Base-by-base conservation (phyloP, 2,113 vertebrate genomes). In the Theristicus caerulescens region DNA sequence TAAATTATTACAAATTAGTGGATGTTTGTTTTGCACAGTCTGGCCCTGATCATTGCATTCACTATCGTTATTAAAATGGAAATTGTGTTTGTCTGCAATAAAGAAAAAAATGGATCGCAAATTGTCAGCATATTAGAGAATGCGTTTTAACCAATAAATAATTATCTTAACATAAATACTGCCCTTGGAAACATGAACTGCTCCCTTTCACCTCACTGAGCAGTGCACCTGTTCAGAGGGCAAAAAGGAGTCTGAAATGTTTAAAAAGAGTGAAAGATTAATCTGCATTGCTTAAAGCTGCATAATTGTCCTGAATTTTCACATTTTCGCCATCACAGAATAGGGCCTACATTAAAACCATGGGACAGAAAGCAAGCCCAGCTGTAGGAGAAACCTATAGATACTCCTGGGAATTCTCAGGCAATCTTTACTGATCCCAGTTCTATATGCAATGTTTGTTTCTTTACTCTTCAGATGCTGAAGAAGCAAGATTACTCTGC, bases 1-100 rank as follows among this genome's bases (percentile, higher is more conserved):
- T 92, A 96, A 97, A 93, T 64, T 7, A 92, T 82, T 83, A 93
- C 82, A 96, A 96, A 93, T 94, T 83, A 92, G 84, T 20, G 34
- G 42, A 29, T 70, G 24, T 79, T 95, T 79, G 79, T 81, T 97
- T 96, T 93, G 69, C 80, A 76, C 57, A 65, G 36, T 55, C 91
- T 94, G 85, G n/a, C 42, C 62, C 64, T 42, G 54, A 64, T 88
- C 8, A 0, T 69, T 94, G 54, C 49, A 51, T 80, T 95, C 87
- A 22, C 51, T 73, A 1, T 92, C 6, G 0, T 70, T 91, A 71
- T 90, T 93, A 90, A 97, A 94, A 96, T 74, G 57, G 88, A 79
- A 95, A 94, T 83, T n/a, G 27, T 91, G 62, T 79, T 88, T 82
- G 64, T 86, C 72, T 92, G 38, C 80, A 73, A 66, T 85, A 74